phyloP scores from a whole-genome alignment of 2,888 invertebrate species.

The Lathronympha strigana region DNA sequence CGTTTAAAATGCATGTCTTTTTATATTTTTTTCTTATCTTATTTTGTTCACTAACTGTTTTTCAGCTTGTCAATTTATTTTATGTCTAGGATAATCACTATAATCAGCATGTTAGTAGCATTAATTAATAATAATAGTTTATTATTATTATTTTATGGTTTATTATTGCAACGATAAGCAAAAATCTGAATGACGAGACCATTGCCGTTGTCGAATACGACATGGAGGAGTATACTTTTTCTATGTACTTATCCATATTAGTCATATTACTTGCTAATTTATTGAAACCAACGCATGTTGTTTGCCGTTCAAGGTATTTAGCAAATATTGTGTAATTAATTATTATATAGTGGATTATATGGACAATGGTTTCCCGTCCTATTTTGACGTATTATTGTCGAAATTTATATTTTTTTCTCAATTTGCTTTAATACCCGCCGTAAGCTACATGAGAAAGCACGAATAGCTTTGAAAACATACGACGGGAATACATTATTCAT shows the following conservation, averaged over 20 bases:
- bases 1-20: slow-evolving; percentile 50
- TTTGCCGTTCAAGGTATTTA: background rate
- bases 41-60: slow-evolving; percentile 36
- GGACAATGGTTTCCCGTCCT: too few species aligned
- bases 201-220: too few species aligned
- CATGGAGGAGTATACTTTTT: background rate
- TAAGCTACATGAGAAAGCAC: too few species aligned
- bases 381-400: too few species aligned
- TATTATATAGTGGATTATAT: too few species aligned
- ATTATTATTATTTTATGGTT: background rate
- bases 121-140: background rate
- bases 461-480: too few species aligned
- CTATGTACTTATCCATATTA: background rate
- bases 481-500: too few species aligned
- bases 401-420: too few species aligned
- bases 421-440: too few species aligned
- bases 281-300: background rate
- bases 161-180: background rate
- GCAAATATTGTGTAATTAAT: background rate
- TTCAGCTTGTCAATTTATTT: slow-evolving; percentile 7
- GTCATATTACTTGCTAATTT: background rate
- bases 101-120: slow-evolving; percentile 9
- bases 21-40: slow-evolving; percentile 35
- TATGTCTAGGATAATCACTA: slow-evolving; percentile 4
- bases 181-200: too few species aligned